Percentiles rank a stretch among this genome's conserved stretches.
Conservation (phyloP, 2,113 vertebrate species). For the Chaenocephalus aceratus region DNA sequence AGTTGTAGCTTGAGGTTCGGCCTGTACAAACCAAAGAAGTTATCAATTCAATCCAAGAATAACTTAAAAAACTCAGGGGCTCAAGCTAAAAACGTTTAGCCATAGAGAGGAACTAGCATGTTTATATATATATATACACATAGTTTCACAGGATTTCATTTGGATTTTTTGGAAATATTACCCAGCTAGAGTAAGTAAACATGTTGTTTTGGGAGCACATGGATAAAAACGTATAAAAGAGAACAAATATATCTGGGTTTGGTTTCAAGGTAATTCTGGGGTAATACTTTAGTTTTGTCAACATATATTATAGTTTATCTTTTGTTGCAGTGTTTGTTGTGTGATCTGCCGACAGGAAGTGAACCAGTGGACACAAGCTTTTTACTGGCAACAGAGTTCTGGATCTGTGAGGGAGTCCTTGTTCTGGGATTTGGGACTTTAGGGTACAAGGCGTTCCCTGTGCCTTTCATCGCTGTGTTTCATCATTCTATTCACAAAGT, state of each 20-base stretch:
- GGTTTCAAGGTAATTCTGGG: too few relatives aligned
- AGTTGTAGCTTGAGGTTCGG: constrained; percentile 21
- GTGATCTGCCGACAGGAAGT: constrained; percentile 5
- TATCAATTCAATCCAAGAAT: constrained; percentile 19
- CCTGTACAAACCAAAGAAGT: constrained; percentile 13
- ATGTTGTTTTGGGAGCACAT: too few relatives aligned
- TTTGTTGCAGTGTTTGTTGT: constrained; percentile 1
- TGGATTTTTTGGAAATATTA: too few relatives aligned
- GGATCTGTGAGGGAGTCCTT: neutral
- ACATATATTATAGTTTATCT: neutral
- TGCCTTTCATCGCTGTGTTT: neutral
- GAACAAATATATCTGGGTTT: constrained; percentile 8
- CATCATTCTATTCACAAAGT: constrained; percentile 3
- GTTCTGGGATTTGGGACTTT: neutral
- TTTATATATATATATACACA: too few relatives aligned
- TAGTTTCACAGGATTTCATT: too few relatives aligned
- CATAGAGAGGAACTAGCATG: constrained; percentile 1
- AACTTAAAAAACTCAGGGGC: neutral
- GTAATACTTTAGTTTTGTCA: too few relatives aligned
- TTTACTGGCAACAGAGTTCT: neutral
- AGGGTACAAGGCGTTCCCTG: constrained; percentile 9
- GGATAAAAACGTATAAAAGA: too few relatives aligned
- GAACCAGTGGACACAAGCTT: constrained; percentile 5
- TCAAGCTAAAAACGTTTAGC: constrained; percentile 7
- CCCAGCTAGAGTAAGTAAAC: too few relatives aligned